Conservation (phyloP, 2,888 invertebrate genomes). For the Hermaeophaga mercurialis region DNA sequence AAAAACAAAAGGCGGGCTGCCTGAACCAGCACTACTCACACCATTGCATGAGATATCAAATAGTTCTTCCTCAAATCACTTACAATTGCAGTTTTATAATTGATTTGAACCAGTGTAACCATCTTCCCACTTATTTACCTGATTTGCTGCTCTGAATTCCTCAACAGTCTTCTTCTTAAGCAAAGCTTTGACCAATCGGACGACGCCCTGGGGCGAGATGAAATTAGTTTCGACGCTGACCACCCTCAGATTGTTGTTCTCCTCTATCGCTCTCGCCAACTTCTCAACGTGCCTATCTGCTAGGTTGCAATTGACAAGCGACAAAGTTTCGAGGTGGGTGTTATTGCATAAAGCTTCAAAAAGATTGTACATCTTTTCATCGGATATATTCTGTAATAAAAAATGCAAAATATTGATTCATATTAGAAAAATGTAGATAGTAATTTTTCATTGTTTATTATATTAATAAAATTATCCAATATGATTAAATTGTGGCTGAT, state of each 20-base stretch:
- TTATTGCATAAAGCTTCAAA: slow-evolving; percentile 88
- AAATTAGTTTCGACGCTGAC: slow-evolving; percentile 97
- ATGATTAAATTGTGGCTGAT: no score
- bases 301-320: slow-evolving; percentile 92
- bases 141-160: slow-evolving; percentile 97
- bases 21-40: no score
- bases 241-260: slow-evolving; percentile 79
- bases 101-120: no score
- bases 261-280: slow-evolving; percentile 82
- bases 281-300: slow-evolving; percentile 85
- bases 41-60: no score
- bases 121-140: no score
- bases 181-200: slow-evolving; percentile 83
- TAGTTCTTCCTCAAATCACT: no score
- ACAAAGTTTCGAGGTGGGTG: slow-evolving; percentile 88
- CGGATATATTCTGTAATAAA: slow-evolving; percentile 85
- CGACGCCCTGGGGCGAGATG: slow-evolving; percentile 87
- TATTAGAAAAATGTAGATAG: no score
- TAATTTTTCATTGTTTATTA: no score
- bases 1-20: no score
- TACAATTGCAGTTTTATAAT: no score
- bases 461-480: no score
- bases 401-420: slow-evolving; percentile 2
- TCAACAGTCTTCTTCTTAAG: slow-evolving; percentile 85
- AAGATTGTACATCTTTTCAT: slow-evolving; percentile 90